phyloP scores from a whole-genome alignment of 2,113 vertebrate genomes.

The Stigmatopora argus region DNA sequence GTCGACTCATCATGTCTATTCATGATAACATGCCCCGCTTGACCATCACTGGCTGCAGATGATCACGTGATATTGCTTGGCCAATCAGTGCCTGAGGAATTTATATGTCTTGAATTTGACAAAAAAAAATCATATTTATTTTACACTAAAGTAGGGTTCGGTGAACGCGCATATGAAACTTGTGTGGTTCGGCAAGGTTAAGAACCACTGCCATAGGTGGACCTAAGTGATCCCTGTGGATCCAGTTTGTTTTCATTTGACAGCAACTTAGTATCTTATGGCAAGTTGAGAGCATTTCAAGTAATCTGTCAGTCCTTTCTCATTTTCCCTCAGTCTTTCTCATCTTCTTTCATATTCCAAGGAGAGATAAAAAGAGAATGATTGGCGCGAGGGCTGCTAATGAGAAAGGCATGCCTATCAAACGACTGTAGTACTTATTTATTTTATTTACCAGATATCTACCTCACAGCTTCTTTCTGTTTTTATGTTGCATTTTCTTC shows the following conservation, averaged over 20 bases:
- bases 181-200: too few relatives aligned
- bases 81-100: too few relatives aligned
- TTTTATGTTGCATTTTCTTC: constrained; percentile 57
- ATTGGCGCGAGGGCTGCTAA: constrained; percentile 15
- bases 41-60: too few relatives aligned
- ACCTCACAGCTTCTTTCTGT: constrained; percentile 58
- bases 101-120: neutral
- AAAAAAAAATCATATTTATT: neutral
- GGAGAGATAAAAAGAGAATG: neutral
- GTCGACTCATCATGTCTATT: too few relatives aligned
- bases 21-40: too few relatives aligned
- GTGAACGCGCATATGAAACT: too few relatives aligned
- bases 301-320: constrained; percentile 7
- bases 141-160: too few relatives aligned
- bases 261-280: constrained; percentile 2
- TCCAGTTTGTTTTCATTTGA: constrained; percentile 61
- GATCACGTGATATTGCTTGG: too few relatives aligned
- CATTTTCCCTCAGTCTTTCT: constrained; percentile 14
- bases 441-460: constrained; percentile 35
- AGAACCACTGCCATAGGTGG: constrained; percentile 8
- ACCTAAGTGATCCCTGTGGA: constrained; percentile 30
- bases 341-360: neutral
- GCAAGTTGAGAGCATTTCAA: neutral
- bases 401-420: constrained; percentile 14
- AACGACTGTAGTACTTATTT: constrained; percentile 7